A percentile compares a stretch with the other conserved stretches of the same genome.
phyloP scores from a whole-genome alignment of 2,113 vertebrate species.

The Sakesphorus luctuosus region DNA sequence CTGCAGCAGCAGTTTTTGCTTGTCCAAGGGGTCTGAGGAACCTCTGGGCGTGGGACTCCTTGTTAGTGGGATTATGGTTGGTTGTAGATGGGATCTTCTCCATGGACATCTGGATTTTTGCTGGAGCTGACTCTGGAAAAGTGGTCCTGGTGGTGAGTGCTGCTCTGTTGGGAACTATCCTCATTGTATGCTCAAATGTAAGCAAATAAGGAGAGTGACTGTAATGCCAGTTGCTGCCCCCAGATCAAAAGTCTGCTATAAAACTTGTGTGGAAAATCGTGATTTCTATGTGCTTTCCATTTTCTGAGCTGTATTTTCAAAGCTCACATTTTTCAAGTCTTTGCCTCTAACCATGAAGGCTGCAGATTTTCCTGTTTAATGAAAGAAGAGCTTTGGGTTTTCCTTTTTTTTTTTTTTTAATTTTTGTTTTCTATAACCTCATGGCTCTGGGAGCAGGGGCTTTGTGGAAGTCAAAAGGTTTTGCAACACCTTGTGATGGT shows the following conservation, averaged over 20 bases:
- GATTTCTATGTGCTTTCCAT: not conserved
- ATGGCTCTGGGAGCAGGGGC: not conserved
- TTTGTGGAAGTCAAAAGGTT: slow-evolving; percentile 4
- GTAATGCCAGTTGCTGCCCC: not conserved
- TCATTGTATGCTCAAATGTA: not conserved
- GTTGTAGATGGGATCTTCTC: not conserved
- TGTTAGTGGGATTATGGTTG: not conserved
- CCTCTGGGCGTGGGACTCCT: not conserved
- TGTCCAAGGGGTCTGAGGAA: not conserved
- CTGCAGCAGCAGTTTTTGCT: not conserved
- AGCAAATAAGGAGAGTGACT: not conserved
- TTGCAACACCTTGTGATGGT: not conserved
- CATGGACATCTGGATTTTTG: not conserved
- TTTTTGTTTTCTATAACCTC: not conserved
- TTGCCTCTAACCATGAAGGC: not conserved
- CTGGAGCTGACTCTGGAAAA: not conserved
- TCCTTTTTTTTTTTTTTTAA: not conserved
- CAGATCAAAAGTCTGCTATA: not conserved
- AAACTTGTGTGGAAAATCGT: not conserved
- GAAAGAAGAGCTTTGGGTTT: not conserved
- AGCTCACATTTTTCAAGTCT: not conserved
- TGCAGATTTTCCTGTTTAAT: not conserved
- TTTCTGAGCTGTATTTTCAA: not conserved
- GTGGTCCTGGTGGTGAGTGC: not conserved
- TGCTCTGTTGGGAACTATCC: not conserved